phyloP scores from a whole-genome alignment of 1,140 invertebrate genomes.

The Augochlora pura region DNA sequence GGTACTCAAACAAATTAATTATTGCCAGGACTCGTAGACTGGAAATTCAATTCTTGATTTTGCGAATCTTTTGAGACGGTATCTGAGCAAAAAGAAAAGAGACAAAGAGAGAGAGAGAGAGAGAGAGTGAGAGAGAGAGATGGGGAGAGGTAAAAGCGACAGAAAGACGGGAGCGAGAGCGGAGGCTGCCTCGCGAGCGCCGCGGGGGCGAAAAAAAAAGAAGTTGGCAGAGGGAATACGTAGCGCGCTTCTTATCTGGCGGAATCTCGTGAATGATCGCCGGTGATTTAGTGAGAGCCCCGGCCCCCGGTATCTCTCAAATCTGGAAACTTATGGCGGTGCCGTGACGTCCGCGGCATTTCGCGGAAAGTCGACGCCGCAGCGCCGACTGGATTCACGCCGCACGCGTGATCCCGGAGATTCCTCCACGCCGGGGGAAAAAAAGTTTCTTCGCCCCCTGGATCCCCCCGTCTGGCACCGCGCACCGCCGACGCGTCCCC shows the following conservation, averaged over 20 bases:
- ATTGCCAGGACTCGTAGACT: no score
- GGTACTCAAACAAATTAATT: no score
- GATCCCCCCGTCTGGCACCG: not conserved
- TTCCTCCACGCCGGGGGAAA: not conserved
- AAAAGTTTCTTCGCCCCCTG: conserved; percentile 32
- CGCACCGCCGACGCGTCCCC: not conserved
- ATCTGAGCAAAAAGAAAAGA: no score
- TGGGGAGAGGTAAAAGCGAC: no score
- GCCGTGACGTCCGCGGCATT: conserved; percentile 40
- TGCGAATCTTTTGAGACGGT: no score
- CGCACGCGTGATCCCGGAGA: conserved; percentile 17
- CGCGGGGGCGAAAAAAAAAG: not conserved
- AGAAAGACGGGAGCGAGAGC: no score
- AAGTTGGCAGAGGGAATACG: conserved; percentile 45
- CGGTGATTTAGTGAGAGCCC: conserved; percentile 59
- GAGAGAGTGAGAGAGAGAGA: no score
- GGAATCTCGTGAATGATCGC: conserved; percentile 60
- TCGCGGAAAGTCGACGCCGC: conserved; percentile 41
- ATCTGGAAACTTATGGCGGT: conserved; percentile 58
- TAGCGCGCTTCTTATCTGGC: conserved; percentile 55
- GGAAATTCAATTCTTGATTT: no score
- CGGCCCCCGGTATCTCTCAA: conserved; percentile 54
- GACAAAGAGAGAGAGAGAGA: no score
- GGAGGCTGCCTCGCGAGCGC: no score
- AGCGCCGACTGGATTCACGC: conserved; percentile 3